Evolutionary conservation across 2,113 vertebrate species (phyloP).

Genomic region (Numida meleagris): DNA sequence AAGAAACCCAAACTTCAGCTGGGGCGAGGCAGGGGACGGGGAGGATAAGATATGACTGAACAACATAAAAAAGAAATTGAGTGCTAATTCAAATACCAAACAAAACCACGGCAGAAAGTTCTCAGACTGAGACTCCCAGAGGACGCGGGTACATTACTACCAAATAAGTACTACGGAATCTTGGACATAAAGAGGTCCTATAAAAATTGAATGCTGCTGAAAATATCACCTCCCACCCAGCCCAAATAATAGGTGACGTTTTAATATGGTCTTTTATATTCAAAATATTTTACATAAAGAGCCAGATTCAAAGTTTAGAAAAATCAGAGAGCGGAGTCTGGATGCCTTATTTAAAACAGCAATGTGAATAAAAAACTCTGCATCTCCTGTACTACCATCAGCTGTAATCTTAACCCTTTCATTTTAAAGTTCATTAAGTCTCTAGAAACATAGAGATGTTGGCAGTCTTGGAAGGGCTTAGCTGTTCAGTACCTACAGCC

Average conservation of each 20-base stretch:
- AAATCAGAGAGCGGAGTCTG: neutral
- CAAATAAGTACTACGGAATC: slow-evolving; percentile 26
- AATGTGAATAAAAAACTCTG: neutral
- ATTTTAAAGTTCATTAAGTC: neutral
- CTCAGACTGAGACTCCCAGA: slow-evolving; percentile 54
- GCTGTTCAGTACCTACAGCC: neutral
- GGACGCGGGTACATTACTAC: neutral
- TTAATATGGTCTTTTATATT: neutral
- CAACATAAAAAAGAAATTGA: slow-evolving; percentile 40
- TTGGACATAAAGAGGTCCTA: neutral
- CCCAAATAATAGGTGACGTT: slow-evolving; percentile 7
- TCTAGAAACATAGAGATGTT: neutral
- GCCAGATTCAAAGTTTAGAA: neutral
- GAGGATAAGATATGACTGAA: neutral
- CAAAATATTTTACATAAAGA: neutral
- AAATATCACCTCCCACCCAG: neutral
- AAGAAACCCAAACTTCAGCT: neutral
- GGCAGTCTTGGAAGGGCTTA: neutral
- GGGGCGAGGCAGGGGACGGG: neutral
- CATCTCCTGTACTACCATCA: neutral
- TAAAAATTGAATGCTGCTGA: neutral
- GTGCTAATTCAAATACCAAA: slow-evolving; percentile 67
- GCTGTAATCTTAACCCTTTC: neutral
- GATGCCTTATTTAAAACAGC: neutral
- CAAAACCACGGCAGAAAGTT: slow-evolving; percentile 62